Evolutionary conservation across 2,888 invertebrate genomes (phyloP), one percentile per base, ranked within the genome.

Genomic region (Rhaphigaster nebulosa): DNA sequence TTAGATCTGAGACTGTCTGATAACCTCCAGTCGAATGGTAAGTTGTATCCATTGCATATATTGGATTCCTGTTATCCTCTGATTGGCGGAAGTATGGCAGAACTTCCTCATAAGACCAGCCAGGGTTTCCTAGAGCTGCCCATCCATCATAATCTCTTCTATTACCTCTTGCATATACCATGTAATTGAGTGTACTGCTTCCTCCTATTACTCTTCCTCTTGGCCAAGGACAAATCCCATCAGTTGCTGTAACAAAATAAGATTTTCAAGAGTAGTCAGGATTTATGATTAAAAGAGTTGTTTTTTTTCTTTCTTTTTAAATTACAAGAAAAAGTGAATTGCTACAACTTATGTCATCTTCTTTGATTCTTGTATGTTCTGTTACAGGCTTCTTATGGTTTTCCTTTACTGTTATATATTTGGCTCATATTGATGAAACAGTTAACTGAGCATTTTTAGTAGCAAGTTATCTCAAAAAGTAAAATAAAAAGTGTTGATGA

Each of bases 151-250:
- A 93, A 70, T 93, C 93, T 23, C 91, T 91, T 23, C 84, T 90
- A 80, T 92, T 92, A 20, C 93, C 93, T 60, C 93, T 89, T 0
- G 92, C 92, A 89, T 93, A 93, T 4, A 93, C 91, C 91, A 92
- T 93, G 87, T 92, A 92, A 88, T 93, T 93, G 50, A 92, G 91
- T 23, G 92, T 80, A 56, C 92, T 92, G 45, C 92, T 92, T 45
- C 93, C 93, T n/a, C 93, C 93, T 6, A 93, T 90, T 4, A 92
- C 96, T 94, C 96, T 97, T 0, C 96, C 98, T 65, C 98, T 95
- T 0, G 97, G 97, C 97, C 97, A 97, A 92, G 95, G 95, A 93
- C 97, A 97, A 89, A 94, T 94, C 18, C 94, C 94, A 65, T 95
- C 94, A 96, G 96, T 56, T 13, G 91, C 92, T 91, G 70, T 38